Evolutionary conservation across 2,113 vertebrate genomes (phyloP).

Genomic region (Phodopus roborovskii): DNA sequence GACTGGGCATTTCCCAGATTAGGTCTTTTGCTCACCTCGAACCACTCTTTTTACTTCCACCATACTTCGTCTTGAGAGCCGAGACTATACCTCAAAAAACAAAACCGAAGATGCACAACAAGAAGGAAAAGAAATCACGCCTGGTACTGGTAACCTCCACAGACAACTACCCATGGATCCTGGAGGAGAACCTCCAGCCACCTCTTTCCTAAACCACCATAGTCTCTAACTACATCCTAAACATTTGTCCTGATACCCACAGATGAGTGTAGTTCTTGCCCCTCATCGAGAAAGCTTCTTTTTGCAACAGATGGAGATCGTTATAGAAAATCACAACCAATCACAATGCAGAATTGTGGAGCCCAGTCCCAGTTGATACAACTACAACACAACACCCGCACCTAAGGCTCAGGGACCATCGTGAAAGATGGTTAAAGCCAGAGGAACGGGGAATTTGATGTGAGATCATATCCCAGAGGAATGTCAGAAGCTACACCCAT

Average conservation of each 20-base stretch:
- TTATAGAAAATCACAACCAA: background rate
- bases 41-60: background rate
- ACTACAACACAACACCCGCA: background rate
- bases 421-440: background rate
- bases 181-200: background rate
- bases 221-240: too few relatives aligned
- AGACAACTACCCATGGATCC: background rate
- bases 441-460: background rate
- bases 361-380: too few relatives aligned
- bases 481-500: background rate
- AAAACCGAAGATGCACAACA: background rate
- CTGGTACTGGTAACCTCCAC: too few relatives aligned
- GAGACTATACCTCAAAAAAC: background rate
- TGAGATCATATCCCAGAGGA: background rate
- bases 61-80: background rate
- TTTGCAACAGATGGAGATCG: background rate
- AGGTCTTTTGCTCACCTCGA: background rate
- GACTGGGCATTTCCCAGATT: background rate
- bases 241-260: background rate
- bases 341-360: background rate
- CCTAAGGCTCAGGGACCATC: background rate
- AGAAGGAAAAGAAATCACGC: background rate
- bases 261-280: background rate
- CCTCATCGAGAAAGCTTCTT: background rate
- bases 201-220: background rate